Evolutionary conservation across 2,113 vertebrate genomes (phyloP), one percentile per base, ranked within the genome.

Genomic region (Strigops habroptila): DNA sequence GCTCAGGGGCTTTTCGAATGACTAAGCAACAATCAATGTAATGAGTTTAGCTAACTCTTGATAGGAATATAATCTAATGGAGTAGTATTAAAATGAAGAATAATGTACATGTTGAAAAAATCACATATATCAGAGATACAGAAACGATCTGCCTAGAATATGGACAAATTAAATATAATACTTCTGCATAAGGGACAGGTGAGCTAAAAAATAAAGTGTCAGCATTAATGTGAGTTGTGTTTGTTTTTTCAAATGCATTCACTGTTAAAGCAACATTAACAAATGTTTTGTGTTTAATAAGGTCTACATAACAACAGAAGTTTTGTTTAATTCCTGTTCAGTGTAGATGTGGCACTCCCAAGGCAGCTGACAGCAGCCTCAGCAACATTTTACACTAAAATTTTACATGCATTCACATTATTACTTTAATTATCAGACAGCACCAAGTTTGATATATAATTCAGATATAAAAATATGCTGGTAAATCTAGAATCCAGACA

Each of bases 331-430:
- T 43, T 84, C 16, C 31, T 6, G 3, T 75, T 82, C 16, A 15
- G 13, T 71, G 22, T 52, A 71, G 14, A 25, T 37, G 23, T 21
- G 10, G 3, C 8, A 43, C 2, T 68, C 33, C 77, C 28, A 81
- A 43, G 17, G 35, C 1, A 77, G 7, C 14, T 49, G 49, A 52
- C 4, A 62, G 30, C 8, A 68, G 5, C 12, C 11, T 75, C 9
- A 43, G 39, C 8, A 91, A 35, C 12, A 52, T n/a, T 82, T 35
- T 68, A 5, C 19, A 63, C 6, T 63, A 35, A 37, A 31, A 51
- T 35, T 65, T 31, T 77, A 62, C 14, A 27, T 13, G 6, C 1
- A n/a, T 1, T 55, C 24, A 14, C 0, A 0, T 52, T 74, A 87
- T 73, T 28, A 44, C 3, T 73, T 77, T 67, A 43, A 73, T 85